These are phyloP conservation scores for Acheta domesticus DNA, from an alignment of 2,888 invertebrate species.

Conservation along the genomic window DNA sequence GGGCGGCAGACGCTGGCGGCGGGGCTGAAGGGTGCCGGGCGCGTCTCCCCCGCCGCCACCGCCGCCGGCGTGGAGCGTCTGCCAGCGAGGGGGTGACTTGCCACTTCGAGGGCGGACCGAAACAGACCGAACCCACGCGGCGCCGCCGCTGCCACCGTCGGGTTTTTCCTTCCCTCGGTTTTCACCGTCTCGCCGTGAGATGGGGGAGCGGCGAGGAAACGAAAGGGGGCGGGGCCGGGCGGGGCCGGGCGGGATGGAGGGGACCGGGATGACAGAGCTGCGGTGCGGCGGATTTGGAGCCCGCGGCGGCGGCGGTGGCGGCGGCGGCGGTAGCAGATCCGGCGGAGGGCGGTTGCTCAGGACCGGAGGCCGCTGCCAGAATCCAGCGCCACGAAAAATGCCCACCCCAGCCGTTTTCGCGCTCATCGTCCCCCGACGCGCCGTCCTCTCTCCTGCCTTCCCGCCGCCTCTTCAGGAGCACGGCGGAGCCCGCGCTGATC, in stretches of 20 bases:
- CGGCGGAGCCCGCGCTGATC: too few species aligned
- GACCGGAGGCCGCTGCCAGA: background rate
- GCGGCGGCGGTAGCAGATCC: background rate
- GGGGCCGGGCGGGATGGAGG: background rate
- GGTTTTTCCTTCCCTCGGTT: constrained; percentile 1
- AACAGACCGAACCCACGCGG: background rate
- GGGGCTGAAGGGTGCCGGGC: background rate
- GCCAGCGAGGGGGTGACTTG: background rate
- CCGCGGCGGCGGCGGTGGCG: background rate
- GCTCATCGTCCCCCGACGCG: background rate
- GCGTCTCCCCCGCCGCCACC: background rate
- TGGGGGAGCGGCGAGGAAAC: background rate
- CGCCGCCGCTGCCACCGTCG: background rate
- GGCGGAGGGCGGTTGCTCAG: background rate
- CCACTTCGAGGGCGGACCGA: constrained; percentile 1
- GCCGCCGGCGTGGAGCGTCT: background rate
- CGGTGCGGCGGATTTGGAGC: background rate
- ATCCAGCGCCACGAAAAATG: background rate
- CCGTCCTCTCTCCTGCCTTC: too few species aligned
- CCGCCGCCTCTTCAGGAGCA: too few species aligned
- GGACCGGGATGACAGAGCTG: background rate
- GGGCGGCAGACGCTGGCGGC: background rate
- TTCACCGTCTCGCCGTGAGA: background rate
- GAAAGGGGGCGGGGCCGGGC: background rate
- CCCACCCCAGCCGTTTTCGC: background rate